phyloP scores from a whole-genome alignment of 2,797 vertebrate species.

The Helarctos malayanus region DNA sequence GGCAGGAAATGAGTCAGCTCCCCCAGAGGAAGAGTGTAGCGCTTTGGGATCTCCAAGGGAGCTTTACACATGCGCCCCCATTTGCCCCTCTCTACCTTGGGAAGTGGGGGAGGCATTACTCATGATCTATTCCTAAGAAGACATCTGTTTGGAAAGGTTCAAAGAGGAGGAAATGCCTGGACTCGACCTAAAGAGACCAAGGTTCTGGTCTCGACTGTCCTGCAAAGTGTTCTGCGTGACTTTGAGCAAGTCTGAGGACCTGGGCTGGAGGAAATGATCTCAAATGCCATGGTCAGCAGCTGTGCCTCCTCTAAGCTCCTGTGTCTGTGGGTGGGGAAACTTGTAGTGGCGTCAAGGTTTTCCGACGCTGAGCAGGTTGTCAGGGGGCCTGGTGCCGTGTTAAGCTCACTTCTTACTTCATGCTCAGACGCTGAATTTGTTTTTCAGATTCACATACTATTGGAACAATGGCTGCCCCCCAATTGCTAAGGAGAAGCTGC shows the following conservation, averaged over 20 bases:
- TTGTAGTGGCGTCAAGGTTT: not conserved
- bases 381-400: not conserved
- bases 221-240: not conserved
- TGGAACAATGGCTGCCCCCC: conserved; percentile 49
- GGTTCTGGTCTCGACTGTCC: not conserved
- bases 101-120: not conserved
- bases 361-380: not conserved
- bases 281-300: rapidly evolving
- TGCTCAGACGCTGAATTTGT: conserved; percentile 63
- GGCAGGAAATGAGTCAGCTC: not conserved
- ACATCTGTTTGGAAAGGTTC: not conserved
- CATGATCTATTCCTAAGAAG: not conserved
- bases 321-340: not conserved
- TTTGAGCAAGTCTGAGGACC: not conserved
- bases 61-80: not conserved
- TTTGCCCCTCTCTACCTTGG: not conserved
- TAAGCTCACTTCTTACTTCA: conserved; percentile 11
- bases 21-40: rapidly evolving
- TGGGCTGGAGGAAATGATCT: not conserved
- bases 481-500: conserved; percentile 69
- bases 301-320: not conserved
- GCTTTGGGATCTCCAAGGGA: not conserved
- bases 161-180: not conserved
- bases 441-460: conserved; percentile 74
- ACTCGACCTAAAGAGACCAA: not conserved